A percentile compares a stretch with the other conserved stretches of the same genome.
Evolutionary conservation across 1,140 invertebrate species (phyloP).

Genomic region (Tribolium madens): DNA sequence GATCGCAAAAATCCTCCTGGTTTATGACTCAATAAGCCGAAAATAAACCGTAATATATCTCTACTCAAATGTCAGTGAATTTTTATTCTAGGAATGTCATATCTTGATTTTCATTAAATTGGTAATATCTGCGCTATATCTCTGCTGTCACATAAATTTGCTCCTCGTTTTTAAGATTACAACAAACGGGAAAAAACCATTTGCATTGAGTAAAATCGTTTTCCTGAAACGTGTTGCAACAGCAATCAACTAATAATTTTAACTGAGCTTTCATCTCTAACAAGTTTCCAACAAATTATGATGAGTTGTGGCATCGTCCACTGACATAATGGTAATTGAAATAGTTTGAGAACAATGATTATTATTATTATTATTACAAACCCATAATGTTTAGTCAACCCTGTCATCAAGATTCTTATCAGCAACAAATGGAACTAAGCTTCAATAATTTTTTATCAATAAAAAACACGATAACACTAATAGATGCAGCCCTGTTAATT

Average conservation of each 20-base stretch:
- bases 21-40: background rate
- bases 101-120: background rate
- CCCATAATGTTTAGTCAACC: slow-evolving; percentile 5
- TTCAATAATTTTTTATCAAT: too few species aligned
- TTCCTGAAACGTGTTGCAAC: too few species aligned
- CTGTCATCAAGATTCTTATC: slow-evolving; percentile 24
- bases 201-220: too few species aligned
- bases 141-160: background rate
- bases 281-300: slow-evolving; percentile 24
- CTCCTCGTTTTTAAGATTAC: background rate
- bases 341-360: slow-evolving; percentile 30
- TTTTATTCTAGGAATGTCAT: background rate
- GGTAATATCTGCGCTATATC: background rate
- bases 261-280: background rate
- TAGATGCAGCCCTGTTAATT: background rate
- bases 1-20: too few species aligned
- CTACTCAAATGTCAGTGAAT: background rate
- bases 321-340: slow-evolving; percentile 13
- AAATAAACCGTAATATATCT: background rate
- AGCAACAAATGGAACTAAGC: background rate
- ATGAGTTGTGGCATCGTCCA: slow-evolving; percentile 8
- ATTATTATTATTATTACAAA: slow-evolving; percentile 23
- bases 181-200: background rate
- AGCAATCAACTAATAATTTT: background rate
- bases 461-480: background rate